Conservation (phyloP, 2,797 vertebrate genomes). For the Chloroceryle amazona region DNA sequence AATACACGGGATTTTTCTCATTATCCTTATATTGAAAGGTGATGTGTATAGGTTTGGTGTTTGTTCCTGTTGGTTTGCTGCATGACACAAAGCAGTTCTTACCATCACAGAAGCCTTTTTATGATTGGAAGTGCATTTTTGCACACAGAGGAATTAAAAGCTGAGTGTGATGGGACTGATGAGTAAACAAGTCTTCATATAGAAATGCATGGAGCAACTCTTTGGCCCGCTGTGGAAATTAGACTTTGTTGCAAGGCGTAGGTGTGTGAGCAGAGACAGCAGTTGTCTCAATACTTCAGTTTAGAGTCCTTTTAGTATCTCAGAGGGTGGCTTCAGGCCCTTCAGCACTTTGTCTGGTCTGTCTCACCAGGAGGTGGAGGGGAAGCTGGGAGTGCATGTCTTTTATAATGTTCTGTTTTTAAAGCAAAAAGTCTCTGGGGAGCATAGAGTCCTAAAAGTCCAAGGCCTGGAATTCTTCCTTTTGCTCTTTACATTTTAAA, state of each 20-base stretch:
- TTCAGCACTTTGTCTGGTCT: constrained; percentile 81
- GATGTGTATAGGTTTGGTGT: constrained; percentile 51
- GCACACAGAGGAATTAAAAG: not conserved
- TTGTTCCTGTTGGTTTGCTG: constrained; percentile 25
- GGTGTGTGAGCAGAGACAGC: constrained; percentile 49
- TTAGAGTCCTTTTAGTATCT: constrained; percentile 17
- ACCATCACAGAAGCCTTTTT: not conserved
- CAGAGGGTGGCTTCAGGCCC: constrained; percentile 70
- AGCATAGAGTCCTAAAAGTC: constrained; percentile 79
- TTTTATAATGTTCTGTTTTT: constrained; percentile 84
- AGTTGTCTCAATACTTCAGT: not conserved
- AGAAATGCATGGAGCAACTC: not conserved
- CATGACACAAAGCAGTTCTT: constrained; percentile 72
- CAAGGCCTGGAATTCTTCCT: constrained; percentile 84
- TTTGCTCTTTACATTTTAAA: constrained; percentile 84
- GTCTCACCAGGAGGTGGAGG: constrained; percentile 55
- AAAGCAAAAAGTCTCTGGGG: constrained; percentile 76
- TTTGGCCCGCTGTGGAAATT: not conserved
- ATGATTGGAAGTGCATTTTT: not conserved
- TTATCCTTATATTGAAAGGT: constrained; percentile 55
- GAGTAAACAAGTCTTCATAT: not conserved
- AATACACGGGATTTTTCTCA: not conserved
- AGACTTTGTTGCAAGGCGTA: not conserved
- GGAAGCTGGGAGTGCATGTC: constrained; percentile 70
- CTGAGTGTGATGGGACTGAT: not conserved